Conservation (phyloP, 2,797 vertebrate species). For the Protosalanx chinensis region DNA sequence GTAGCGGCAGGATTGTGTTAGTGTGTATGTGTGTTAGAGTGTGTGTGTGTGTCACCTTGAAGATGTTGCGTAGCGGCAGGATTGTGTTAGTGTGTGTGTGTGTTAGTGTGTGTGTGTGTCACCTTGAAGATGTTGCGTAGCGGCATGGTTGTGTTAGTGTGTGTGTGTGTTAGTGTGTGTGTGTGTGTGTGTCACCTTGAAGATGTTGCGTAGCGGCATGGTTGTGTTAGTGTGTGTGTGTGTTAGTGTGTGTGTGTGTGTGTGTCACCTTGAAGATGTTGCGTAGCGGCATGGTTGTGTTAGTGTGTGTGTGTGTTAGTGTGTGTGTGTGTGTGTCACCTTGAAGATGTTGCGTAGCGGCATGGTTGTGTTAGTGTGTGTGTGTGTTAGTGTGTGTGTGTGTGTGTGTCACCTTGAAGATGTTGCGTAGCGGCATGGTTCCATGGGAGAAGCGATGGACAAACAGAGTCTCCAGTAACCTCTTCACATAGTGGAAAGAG, state of each 20-base stretch:
- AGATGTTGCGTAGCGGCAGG: too few species aligned
- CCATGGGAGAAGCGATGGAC: constrained; percentile 94
- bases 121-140: too few species aligned
- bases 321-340: too few species aligned
- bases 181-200: background rate
- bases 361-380: too few species aligned
- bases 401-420: constrained; percentile 82
- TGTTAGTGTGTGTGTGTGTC: background rate
- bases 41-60: constrained; percentile 50
- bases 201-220: too few species aligned
- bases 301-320: too few species aligned
- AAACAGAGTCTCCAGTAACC: constrained; percentile 90
- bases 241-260: background rate
- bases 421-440: constrained; percentile 91
- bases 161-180: background rate
- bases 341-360: too few species aligned
- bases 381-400: background rate
- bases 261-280: constrained; percentile 90
- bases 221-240: too few species aligned
- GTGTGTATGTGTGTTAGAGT: too few species aligned
- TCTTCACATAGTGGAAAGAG: constrained; percentile 93
- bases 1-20: constrained; percentile 85
- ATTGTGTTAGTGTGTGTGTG: too few species aligned
- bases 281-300: constrained; percentile 83
- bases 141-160: background rate